phyloP scores from a whole-genome alignment of 2,888 invertebrate genomes.

The Andrena haemorrhoa region DNA sequence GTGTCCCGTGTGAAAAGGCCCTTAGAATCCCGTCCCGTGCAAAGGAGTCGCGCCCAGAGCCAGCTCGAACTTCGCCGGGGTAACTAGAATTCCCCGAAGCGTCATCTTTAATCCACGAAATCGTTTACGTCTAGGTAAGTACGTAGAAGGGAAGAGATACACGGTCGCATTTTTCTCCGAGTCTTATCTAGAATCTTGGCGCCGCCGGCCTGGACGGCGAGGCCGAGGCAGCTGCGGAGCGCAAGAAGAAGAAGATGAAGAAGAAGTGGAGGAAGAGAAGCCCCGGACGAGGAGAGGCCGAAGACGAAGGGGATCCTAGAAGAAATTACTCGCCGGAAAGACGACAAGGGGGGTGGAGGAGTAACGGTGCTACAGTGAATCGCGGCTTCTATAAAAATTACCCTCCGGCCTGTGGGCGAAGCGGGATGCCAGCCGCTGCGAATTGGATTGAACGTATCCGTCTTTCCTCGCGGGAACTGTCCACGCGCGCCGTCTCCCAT shows the following conservation, averaged over 20 bases:
- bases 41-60: neutral
- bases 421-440: slow-evolving; percentile 17
- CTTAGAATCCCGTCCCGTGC: neutral
- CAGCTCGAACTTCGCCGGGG: slow-evolving; percentile 37
- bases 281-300: slow-evolving; percentile 6
- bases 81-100: slow-evolving; percentile 44
- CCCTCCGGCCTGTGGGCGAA: slow-evolving; percentile 40
- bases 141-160: slow-evolving; percentile 53
- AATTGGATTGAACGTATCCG: slow-evolving; percentile 65
- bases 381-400: slow-evolving; percentile 65
- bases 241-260: slow-evolving; percentile 8
- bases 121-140: slow-evolving; percentile 60
- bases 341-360: slow-evolving; percentile 17
- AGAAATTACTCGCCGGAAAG: slow-evolving; percentile 51
- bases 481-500: slow-evolving; percentile 50
- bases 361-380: slow-evolving; percentile 45
- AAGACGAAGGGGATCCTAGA: slow-evolving; percentile 30
- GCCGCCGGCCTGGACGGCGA: slow-evolving; percentile 37
- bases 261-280: slow-evolving; percentile 2
- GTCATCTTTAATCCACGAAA: slow-evolving; percentile 67
- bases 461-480: slow-evolving; percentile 58
- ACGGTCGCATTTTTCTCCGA: slow-evolving; percentile 63
- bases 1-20: neutral
- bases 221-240: slow-evolving; percentile 3
- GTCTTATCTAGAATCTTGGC: slow-evolving; percentile 66